A percentile compares a stretch with the other conserved stretches of the same genome.
Evolutionary conservation across 2,113 vertebrate species (phyloP).

Genomic region (Syngnathus floridae): DNA sequence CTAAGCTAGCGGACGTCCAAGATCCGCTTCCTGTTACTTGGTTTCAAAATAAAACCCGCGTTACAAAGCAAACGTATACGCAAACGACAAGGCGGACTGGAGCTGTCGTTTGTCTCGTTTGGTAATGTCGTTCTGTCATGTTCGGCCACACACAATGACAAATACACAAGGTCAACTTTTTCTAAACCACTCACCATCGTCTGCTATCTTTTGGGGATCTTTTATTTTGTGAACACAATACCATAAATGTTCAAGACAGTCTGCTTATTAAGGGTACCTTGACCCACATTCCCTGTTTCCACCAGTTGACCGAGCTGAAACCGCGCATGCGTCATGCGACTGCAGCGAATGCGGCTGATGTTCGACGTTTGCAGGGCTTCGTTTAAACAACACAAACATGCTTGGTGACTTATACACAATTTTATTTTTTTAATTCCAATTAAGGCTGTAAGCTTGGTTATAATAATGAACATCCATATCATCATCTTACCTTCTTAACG

Average conservation of each 20-base stretch:
- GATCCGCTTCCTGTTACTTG: background rate
- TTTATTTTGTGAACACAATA: background rate
- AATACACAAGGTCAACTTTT: background rate
- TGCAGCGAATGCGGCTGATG: constrained; percentile 25
- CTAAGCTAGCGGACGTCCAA: constrained; percentile 7
- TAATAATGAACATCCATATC: background rate
- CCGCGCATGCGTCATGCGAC: constrained; percentile 71
- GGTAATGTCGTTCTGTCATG: background rate
- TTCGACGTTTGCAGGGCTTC: background rate
- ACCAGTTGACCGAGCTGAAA: constrained; percentile 55
- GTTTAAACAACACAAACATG: background rate
- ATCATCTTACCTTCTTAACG: background rate
- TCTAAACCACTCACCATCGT: background rate
- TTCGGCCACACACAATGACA: background rate
- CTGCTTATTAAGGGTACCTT: background rate
- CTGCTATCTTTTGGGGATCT: background rate
- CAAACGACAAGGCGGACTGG: background rate
- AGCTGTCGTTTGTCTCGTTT: background rate
- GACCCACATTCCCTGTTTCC: constrained; percentile 47
- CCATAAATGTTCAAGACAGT: background rate
- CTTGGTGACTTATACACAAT: background rate
- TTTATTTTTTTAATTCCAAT: background rate
- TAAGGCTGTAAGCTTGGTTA: background rate
- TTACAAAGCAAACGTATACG: background rate
- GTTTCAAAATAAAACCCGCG: constrained; percentile 8